Evolutionary conservation across 2,797 vertebrate genomes (phyloP), one percentile per base, ranked within the genome.

Genomic region (Austrolebias charrua): DNA sequence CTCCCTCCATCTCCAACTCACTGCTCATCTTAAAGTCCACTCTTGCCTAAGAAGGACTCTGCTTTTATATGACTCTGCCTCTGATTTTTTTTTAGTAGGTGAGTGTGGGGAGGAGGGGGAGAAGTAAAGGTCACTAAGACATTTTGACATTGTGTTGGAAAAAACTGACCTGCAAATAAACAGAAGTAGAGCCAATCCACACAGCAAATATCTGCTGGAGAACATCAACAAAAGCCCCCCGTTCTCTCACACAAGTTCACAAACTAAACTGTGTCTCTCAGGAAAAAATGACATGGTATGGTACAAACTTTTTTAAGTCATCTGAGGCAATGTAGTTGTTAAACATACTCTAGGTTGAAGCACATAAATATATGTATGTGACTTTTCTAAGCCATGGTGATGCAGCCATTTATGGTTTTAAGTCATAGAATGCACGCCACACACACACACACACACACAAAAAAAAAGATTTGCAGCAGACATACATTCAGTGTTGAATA

Each of bases 1-100:
- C 44, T 63, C 15, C 35, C 55, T 69, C 67, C 81, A 88, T 88
- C n/a, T 75, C 66, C 68, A 77, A 63, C 68, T 73, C 45, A 76
- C 65, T 43, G 28, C 66, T 18, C 43, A 29, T 76, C 53, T 43
- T 60, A 77, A 70, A 83, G 75, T 81, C 52, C 75, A 86, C 52
- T 53, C 35, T 63, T 64, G 18, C 59, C 55, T 33, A 73, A 79
- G 44, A 53, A 42, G 66, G 46, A 71, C 58, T 71, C 16, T 43
- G 58, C 69, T 53, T 75, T 73, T 64, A 71, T 61, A 60, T 20
- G 46, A 76, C 53, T 40, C 48, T 6, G 16, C 31, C 53, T 72
- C 60, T 69, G 59, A 35, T 29, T 50, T n/a, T 64, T 67, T 50
- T 66, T 42, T 45, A 14, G 15, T 14, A 33, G 13, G 20, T 11